Base-by-base conservation (phyloP, 92 coral and sea anemone species). In the Porites rus region DNA sequence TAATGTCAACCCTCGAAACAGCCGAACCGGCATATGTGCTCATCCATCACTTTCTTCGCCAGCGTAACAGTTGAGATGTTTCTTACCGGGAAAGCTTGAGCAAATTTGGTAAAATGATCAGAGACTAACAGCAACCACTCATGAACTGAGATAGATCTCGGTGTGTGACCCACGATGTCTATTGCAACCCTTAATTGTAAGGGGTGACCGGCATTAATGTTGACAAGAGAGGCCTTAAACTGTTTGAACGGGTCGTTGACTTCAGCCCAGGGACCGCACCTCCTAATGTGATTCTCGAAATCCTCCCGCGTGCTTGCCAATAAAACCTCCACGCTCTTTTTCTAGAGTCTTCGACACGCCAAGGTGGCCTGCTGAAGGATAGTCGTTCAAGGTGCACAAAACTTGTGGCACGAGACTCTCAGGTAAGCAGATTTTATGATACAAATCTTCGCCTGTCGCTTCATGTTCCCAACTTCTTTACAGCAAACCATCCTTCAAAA, bases 81-180 rank as follows among this genome's bases (percentile, higher is more conserved):
- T 0, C 25, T 24, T 0, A 24, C 25, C 1, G 24, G 25, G 59
- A 84, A 89, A 38, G 87, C 88, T 61, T 90, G 56, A 18, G 80
- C 78, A 82, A 87, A 90, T 50, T 86, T 86, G 19, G 91, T 75
- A 25, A 91, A 86, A 74, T 90, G 88, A 77, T 91, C 90, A 1
- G 88, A 84, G 19, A 91, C 88, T 73, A 91, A 88, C 80, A 91
- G 83, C 71, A 91, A 50, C 84, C 83, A 91, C 84, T 80, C 86
- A 54, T 86, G 79, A 54, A 82, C 85, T 19, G 65, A 62, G 1
- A n/a, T n/a, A n/a, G 89, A 81, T 58, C 70, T 58, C 73, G 91
- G 91, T 21, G 84, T 86, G 12, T 78, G 86, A 6, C 78, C 89
- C 51, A 66, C 76, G 19, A 89, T 85, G 53, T 89, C 89, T 20